These are phyloP conservation scores for Melieria omissa DNA, from an alignment of 2,888 invertebrate species.

Conservation along the genomic window DNA sequence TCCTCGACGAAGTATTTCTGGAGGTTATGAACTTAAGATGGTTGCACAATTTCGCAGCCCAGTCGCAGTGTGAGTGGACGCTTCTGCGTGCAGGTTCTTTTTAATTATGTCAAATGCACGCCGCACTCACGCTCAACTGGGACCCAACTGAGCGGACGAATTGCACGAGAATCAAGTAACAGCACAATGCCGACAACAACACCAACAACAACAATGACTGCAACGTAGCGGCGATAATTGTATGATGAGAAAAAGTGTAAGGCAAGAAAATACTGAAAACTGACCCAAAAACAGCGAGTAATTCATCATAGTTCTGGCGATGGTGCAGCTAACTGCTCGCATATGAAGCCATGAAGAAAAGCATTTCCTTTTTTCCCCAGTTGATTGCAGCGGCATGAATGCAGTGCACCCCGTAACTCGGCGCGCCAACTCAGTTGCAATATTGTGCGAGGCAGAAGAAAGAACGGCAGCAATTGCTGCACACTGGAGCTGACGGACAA, in stretches of 20 bases:
- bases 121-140: too few relatives aligned
- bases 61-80: too few relatives aligned
- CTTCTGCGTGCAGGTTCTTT: too few relatives aligned
- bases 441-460: neutral
- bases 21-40: too few relatives aligned
- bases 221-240: neutral
- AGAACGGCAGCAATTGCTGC: neutral
- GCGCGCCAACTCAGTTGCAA: neutral
- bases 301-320: slow-evolving; percentile 14
- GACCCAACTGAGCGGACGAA: too few relatives aligned
- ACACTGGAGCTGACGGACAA: too few relatives aligned
- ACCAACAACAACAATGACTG: slow-evolving; percentile 2
- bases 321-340: too few relatives aligned
- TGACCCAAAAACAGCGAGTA: neutral
- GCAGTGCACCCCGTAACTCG: neutral
- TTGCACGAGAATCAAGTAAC: neutral
- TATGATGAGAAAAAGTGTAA: too few relatives aligned
- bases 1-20: too few relatives aligned
- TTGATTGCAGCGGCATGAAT: neutral
- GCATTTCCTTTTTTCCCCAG: neutral
- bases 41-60: too few relatives aligned
- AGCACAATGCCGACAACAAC: neutral
- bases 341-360: neutral
- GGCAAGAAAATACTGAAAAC: too few relatives aligned
- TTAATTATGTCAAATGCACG: too few relatives aligned